A percentile compares a stretch with the other conserved stretches of the same genome.
These are phyloP conservation scores for Gortyna flavago DNA, from an alignment of 2,888 invertebrate genomes.

Conservation along the genomic window DNA sequence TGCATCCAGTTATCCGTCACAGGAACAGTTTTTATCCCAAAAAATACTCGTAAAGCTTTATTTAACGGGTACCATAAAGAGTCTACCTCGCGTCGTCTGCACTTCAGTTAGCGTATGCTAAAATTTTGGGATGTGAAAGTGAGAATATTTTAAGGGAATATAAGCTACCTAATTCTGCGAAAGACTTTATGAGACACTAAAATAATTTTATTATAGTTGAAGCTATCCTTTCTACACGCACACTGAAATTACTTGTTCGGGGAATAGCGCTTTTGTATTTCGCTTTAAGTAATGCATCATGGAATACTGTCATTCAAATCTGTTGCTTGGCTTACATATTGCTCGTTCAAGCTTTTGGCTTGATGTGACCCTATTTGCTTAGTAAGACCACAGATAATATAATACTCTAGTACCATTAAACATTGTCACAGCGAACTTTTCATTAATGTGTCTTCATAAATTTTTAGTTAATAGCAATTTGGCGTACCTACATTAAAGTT, in stretches of 20 bases:
- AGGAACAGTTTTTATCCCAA: slow-evolving; percentile 19
- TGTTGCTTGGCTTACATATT: slow-evolving; percentile 29
- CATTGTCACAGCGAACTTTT: slow-evolving; percentile 49
- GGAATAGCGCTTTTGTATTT: slow-evolving; percentile 21
- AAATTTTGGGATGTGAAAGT: slow-evolving; percentile 58
- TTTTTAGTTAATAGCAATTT: slow-evolving; percentile 31
- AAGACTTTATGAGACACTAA: slow-evolving; percentile 60
- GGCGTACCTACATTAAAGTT: slow-evolving; percentile 4
- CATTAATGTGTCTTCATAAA: slow-evolving; percentile 35
- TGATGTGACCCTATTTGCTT: slow-evolving; percentile 38
- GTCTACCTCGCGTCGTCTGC: slow-evolving; percentile 47
- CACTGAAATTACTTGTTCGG: slow-evolving; percentile 31
- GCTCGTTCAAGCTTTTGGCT: slow-evolving; percentile 17
- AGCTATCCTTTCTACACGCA: slow-evolving; percentile 34
- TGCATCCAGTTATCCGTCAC: background rate
- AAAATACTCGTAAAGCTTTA: slow-evolving; percentile 36
- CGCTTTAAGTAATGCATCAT: slow-evolving; percentile 20
- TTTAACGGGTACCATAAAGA: slow-evolving; percentile 47
- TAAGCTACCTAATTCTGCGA: slow-evolving; percentile 57
- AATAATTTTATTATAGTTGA: slow-evolving; percentile 56
- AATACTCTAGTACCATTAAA: too few relatives aligned
- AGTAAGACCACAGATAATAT: too few relatives aligned
- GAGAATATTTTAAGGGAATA: slow-evolving; percentile 57
- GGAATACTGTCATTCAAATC: slow-evolving; percentile 30
- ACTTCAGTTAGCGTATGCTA: slow-evolving; percentile 54